Evolutionary conservation across 2,888 invertebrate genomes (phyloP), one percentile per base, ranked within the genome.

Genomic region (Epirrhoe alternata): DNA sequence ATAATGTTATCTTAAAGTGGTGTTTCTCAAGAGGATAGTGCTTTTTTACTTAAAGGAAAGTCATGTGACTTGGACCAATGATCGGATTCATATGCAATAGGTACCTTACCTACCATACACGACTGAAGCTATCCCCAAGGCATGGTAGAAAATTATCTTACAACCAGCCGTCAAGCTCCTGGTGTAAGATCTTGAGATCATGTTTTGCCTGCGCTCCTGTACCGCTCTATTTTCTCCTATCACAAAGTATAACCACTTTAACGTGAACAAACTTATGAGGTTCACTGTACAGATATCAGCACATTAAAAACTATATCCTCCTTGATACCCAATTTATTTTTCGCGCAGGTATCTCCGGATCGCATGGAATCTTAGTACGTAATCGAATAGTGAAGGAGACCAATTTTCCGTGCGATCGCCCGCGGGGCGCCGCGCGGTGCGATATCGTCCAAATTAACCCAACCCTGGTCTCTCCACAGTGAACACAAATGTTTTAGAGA

Each of bases 341-440:
- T 80, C 77, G 78, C 74, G 75, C 74, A 69, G 77, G 77, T 71
- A 77, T 76, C 74, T 69, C 61, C 70, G 71, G 70, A 77, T 78
- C 79, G 81, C 86, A 86, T 75, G 86, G 86, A 83, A 90, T 89
- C 86, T 89, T 90, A 84, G 86, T 82, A 84, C 89, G 84, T 90
- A 90, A 90, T 90, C 86, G 81, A 87, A 89, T 86, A 81, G 85
- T 61, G 83, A 79, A 85, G 86, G 84, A 86, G 87, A 79, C 85
- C 90, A 92, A 92, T 92, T 92, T 92, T 90, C 89, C 89, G 86
- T 90, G 81, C 83, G 87, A 88, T 85, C 86, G 87, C 89, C 77
- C 84, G 72, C 79, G 74, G 80, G 83, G 78, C 82, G 78, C 74
- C 72, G 79, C 76, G 75, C 76, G 79, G 79, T 80, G 76, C 79